A percentile compares a stretch with the other conserved stretches of the same genome.
phyloP scores from a whole-genome alignment of 1,140 invertebrate species.

The Nylanderia fulva region DNA sequence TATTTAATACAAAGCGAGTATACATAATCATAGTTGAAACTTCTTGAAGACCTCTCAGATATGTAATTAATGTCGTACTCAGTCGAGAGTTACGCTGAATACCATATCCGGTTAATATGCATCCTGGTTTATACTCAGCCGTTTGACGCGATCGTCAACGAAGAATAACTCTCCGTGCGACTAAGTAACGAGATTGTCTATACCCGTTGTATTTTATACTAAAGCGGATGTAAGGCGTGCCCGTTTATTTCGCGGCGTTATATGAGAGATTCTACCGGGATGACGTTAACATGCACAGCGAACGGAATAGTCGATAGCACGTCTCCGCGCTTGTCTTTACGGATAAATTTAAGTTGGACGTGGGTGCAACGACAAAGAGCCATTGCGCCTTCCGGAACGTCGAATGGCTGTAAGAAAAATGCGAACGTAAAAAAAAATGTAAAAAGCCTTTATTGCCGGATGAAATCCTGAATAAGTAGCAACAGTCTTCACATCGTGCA shows the following conservation, averaged over 20 bases:
- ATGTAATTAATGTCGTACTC: slow-evolving; percentile 35
- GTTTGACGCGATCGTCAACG: slow-evolving; percentile 48
- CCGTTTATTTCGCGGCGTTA: slow-evolving; percentile 6
- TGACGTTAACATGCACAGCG: slow-evolving; percentile 28
- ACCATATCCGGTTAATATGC: slow-evolving; percentile 47
- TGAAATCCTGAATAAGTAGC: background rate
- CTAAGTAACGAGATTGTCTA: slow-evolving; percentile 54
- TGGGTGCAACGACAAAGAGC: slow-evolving; percentile 24
- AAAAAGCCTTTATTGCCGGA: background rate
- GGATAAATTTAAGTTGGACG: slow-evolving; percentile 55
- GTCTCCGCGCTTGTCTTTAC: slow-evolving; percentile 38
- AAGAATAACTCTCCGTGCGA: slow-evolving; percentile 48
- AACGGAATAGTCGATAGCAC: slow-evolving; percentile 42
- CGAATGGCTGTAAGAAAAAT: slow-evolving; percentile 17
- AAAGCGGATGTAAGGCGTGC: slow-evolving; percentile 38
- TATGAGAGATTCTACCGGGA: slow-evolving; percentile 29
- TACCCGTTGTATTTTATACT: slow-evolving; percentile 45
- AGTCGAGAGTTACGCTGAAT: slow-evolving; percentile 13
- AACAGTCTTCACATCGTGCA: background rate
- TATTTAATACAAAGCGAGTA: slow-evolving; percentile 14
- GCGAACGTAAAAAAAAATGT: background rate
- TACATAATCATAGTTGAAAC: background rate
- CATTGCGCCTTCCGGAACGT: slow-evolving; percentile 4
- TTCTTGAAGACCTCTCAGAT: slow-evolving; percentile 7
- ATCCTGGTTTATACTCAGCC: slow-evolving; percentile 14